phyloP scores from a whole-genome alignment of 2,113 vertebrate species.

The Pipra filicauda region DNA sequence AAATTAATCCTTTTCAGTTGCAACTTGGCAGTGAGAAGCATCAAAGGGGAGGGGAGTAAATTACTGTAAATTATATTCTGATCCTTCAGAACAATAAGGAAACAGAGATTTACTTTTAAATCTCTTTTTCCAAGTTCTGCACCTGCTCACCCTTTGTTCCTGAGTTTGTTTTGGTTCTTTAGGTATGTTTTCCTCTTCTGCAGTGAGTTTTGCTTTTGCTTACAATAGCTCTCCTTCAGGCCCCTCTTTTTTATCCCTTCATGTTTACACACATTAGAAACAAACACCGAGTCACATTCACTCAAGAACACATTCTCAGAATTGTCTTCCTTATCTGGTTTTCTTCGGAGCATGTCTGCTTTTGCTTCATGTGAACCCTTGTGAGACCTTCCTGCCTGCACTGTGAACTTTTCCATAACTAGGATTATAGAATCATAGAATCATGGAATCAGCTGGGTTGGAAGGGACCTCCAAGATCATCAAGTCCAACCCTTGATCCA shows the following conservation, averaged over 20 bases:
- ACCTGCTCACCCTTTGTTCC: background rate
- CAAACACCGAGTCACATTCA: background rate
- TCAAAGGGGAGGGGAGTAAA: background rate
- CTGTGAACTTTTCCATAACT: background rate
- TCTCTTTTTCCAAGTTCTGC: background rate
- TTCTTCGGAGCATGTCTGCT: background rate
- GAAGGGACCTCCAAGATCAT: too few relatives aligned
- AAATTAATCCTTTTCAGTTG: background rate
- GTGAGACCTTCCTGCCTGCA: background rate
- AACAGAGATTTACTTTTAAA: background rate
- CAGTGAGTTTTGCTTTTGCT: background rate
- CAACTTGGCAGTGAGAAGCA: background rate
- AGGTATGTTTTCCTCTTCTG: background rate
- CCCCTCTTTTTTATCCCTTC: background rate
- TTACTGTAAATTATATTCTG: background rate
- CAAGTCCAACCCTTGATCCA: too few relatives aligned
- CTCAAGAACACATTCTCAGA: background rate
- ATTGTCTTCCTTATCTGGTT: background rate
- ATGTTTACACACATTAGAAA: background rate
- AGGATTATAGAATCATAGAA: too few relatives aligned
- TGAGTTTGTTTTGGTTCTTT: background rate
- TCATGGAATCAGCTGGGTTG: too few relatives aligned
- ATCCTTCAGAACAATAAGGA: background rate
- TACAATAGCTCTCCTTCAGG: conserved; percentile 2
- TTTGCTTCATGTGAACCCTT: background rate